Conservation (phyloP, 2,888 invertebrate genomes). For the Acanthosepion pharaonis region DNA sequence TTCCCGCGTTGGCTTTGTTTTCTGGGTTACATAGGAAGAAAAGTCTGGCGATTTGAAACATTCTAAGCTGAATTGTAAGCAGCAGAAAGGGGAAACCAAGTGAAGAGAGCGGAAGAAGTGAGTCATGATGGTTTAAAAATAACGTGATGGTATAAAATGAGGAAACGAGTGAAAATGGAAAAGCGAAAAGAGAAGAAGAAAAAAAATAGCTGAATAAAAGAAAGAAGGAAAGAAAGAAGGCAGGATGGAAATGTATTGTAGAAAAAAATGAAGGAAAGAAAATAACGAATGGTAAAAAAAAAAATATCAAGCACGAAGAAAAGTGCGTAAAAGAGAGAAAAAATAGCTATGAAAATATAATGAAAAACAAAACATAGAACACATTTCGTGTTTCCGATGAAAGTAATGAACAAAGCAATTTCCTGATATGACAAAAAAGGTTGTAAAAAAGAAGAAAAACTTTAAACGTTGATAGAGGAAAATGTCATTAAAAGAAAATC, state of each 20-base stretch:
- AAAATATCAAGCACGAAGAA: neutral
- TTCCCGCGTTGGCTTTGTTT: neutral
- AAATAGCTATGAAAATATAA: neutral
- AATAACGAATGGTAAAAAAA: too few relatives aligned
- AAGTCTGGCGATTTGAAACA: neutral
- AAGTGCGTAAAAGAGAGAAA: neutral
- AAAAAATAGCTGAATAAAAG: neutral
- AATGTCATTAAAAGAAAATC: too few relatives aligned
- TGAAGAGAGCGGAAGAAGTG: neutral
- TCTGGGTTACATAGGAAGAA: neutral
- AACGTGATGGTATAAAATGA: too few relatives aligned
- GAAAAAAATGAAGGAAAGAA: neutral
- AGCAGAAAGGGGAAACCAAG: neutral
- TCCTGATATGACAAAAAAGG: too few relatives aligned
- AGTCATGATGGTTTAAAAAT: too few relatives aligned
- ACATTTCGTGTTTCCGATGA: too few relatives aligned
- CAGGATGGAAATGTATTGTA: neutral
- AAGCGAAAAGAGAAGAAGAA: too few relatives aligned
- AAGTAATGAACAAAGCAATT: too few relatives aligned
- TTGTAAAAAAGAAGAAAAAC: too few relatives aligned
- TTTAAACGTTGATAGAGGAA: too few relatives aligned
- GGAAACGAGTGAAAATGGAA: too few relatives aligned
- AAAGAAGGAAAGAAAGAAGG: neutral
- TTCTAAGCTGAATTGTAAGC: neutral
- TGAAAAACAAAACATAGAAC: too few relatives aligned